Percentiles rank a stretch among this genome's conserved stretches.
Conservation (phyloP, 2,113 vertebrate genomes). For the Aythya baeri region DNA sequence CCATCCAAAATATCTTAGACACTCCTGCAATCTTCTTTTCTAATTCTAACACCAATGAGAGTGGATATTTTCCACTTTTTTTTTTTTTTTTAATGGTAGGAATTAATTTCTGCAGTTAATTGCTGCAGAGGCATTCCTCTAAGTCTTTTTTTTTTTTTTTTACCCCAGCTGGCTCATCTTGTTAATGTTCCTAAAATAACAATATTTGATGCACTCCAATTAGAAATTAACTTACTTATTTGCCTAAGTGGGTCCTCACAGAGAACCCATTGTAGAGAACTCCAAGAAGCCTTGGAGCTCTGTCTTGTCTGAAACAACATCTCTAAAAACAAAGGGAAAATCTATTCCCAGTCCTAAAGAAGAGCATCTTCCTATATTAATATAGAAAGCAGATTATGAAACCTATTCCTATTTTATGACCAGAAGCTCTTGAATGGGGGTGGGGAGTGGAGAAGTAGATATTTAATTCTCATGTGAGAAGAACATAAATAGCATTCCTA, state of each 20-base stretch:
- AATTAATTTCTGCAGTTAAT: background rate
- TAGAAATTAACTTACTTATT: background rate
- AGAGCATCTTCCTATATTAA: background rate
- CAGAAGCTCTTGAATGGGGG: background rate
- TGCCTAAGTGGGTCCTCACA: background rate
- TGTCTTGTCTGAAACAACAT: background rate
- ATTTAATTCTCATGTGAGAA: background rate
- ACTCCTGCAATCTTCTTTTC: background rate
- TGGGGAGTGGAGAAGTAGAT: accelerated
- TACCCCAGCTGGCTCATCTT: background rate
- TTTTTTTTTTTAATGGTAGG: background rate
- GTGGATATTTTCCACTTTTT: background rate
- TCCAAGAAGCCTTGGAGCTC: background rate
- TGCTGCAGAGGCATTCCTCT: background rate
- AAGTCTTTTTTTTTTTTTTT: background rate
- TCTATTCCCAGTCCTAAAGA: background rate
- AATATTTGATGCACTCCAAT: background rate
- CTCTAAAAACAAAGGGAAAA: background rate
- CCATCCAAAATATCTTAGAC: background rate
- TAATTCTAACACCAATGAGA: background rate
- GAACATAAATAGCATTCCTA: background rate
- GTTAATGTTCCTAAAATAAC: background rate
- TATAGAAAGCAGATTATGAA: background rate
- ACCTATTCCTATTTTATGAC: too few species aligned
- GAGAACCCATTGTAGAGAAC: background rate